Percentiles rank a stretch among this genome's conserved stretches.
phyloP scores from a whole-genome alignment of 1,140 invertebrate genomes.

The Phortica variegata region DNA sequence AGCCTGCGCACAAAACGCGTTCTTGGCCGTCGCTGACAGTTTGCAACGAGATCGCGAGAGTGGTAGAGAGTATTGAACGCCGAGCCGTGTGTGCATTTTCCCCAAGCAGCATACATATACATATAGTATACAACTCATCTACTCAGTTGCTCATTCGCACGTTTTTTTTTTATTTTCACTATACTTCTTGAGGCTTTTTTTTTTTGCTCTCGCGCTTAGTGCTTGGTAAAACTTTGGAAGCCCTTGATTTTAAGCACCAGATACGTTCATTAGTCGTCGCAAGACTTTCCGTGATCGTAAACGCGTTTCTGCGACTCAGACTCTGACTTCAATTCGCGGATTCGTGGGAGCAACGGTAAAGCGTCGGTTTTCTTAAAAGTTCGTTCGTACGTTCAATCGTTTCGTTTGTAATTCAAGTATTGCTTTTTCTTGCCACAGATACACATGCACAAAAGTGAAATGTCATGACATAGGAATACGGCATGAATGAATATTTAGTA shows the following conservation, averaged over 20 bases:
- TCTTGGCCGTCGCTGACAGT: slow-evolving; percentile 14
- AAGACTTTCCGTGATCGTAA: slow-evolving; percentile 31
- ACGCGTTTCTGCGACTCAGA: slow-evolving; percentile 25
- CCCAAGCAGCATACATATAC: slow-evolving; percentile 34
- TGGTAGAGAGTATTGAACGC: slow-evolving; percentile 7
- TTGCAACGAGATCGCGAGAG: slow-evolving; percentile 8
- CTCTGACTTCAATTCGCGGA: too few relatives aligned
- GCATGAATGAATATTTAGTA: too few relatives aligned
- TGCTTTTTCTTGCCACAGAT: too few relatives aligned
- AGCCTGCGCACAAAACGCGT: slow-evolving; percentile 21
- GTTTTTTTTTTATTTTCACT: slow-evolving; percentile 22
- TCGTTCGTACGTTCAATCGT: too few relatives aligned
- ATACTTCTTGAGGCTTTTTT: slow-evolving; percentile 11
- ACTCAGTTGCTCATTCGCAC: slow-evolving; percentile 8
- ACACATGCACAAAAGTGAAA: too few relatives aligned
- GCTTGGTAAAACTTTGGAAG: slow-evolving; percentile 42
- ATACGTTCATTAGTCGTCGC: slow-evolving; percentile 41
- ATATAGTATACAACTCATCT: slow-evolving; percentile 9
- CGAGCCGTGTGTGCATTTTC: slow-evolving; percentile 45
- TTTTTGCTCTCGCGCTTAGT: too few relatives aligned
- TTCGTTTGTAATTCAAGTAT: too few relatives aligned
- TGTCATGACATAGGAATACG: too few relatives aligned
- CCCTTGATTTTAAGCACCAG: slow-evolving; percentile 45
- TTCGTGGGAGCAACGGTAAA: too few relatives aligned
- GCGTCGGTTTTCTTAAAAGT: too few relatives aligned